These are phyloP conservation scores for Euphonia xanthogaster DNA, from an alignment of 2,797 vertebrate species.

Conservation along the genomic window DNA sequence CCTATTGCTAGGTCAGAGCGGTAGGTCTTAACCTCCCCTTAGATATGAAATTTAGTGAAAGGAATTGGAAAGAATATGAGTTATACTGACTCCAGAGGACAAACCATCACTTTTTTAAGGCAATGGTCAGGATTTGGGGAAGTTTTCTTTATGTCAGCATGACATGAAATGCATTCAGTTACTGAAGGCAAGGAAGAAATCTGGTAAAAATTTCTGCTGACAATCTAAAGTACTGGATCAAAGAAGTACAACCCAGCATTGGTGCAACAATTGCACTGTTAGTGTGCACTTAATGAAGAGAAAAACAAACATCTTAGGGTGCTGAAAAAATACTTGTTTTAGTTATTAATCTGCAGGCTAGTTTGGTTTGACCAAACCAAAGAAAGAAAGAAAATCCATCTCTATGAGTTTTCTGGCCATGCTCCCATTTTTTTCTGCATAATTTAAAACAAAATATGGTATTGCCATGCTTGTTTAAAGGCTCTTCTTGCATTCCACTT, in stretches of 20 bases:
- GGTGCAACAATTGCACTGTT: not conserved
- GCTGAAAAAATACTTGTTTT: not conserved
- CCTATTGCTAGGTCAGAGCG: not conserved
- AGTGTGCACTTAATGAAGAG: not conserved
- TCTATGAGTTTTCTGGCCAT: not conserved
- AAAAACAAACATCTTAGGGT: not conserved
- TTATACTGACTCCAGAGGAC: not conserved
- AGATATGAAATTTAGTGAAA: not conserved
- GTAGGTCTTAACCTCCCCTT: not conserved
- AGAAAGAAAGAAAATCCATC: not conserved
- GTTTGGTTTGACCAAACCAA: not conserved
- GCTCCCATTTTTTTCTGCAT: not conserved
- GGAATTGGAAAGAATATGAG: not conserved
- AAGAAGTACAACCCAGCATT: not conserved
- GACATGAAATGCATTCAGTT: not conserved
- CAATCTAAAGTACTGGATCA: not conserved
- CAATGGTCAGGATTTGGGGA: not conserved
- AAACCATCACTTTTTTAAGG: not conserved
- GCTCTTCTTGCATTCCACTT: not conserved
- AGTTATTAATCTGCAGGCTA: not conserved
- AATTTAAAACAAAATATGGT: not conserved
- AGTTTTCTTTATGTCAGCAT: not conserved
- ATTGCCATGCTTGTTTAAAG: not conserved
- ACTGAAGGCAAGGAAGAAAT: not conserved
- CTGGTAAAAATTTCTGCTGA: not conserved